Percentiles rank a stretch among this genome's conserved stretches.
phyloP scores from a whole-genome alignment of 2,797 vertebrate genomes.

The Anguilla megastoma region DNA sequence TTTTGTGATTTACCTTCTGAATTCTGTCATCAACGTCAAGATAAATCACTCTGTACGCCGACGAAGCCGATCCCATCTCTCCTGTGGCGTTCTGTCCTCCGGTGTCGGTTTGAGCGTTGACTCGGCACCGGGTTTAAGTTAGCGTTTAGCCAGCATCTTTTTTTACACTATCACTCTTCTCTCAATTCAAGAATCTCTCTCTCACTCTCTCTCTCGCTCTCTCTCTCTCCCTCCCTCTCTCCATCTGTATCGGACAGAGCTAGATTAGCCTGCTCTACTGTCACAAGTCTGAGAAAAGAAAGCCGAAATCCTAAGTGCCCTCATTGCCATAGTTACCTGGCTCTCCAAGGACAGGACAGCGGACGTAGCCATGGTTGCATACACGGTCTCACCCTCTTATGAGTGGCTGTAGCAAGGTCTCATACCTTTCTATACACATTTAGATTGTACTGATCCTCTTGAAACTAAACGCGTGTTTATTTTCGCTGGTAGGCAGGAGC shows the following conservation, averaged over 20 bases:
- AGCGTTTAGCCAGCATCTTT: neutral
- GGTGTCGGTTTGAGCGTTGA: neutral
- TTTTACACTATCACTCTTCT: slow-evolving; percentile 6
- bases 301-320: neutral
- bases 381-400: neutral
- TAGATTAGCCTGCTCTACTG: neutral
- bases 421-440: neutral
- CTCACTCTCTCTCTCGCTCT: neutral
- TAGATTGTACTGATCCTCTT: too few relatives aligned
- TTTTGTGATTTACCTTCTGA: slow-evolving; percentile 15
- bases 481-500: neutral
- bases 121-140: slow-evolving; percentile 20
- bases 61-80: slow-evolving; percentile 22
- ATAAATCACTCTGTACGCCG: slow-evolving; percentile 20
- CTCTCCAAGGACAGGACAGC: neutral
- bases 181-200: neutral
- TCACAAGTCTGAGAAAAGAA: neutral
- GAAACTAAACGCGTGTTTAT: too few relatives aligned
- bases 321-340: slow-evolving; percentile 23
- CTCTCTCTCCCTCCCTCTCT: neutral
- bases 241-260: slow-evolving; percentile 6
- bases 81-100: neutral
- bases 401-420: neutral
- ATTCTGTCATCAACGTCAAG: slow-evolving; percentile 19
- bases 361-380: neutral